phyloP scores from a whole-genome alignment of 2,888 invertebrate genomes.

The Pycnomerus fuliginosus region DNA sequence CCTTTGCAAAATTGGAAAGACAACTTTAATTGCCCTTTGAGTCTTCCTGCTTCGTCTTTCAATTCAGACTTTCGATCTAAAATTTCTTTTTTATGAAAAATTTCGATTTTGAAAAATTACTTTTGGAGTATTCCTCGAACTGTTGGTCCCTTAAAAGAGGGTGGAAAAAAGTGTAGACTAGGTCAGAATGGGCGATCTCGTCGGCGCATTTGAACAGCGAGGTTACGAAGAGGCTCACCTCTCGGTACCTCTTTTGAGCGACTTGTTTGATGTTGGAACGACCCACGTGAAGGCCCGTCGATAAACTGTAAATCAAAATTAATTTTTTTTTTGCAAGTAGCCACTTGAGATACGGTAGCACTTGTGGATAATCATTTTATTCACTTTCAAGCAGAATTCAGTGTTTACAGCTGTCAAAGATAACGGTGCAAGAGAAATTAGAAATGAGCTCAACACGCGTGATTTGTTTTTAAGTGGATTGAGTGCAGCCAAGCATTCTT shows the following conservation, averaged over 20 bases:
- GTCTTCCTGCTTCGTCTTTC: conserved; percentile 46
- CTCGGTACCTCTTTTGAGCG: conserved; percentile 86
- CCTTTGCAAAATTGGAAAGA: conserved; percentile 75
- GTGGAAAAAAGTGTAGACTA: conserved; percentile 99
- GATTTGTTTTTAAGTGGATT: too few relatives aligned
- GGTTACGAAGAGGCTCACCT: conserved; percentile 85
- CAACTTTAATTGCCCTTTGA: conserved; percentile 75
- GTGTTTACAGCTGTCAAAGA: too few relatives aligned
- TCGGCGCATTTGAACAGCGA: conserved; percentile 84
- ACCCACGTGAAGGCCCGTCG: conserved; percentile 78
- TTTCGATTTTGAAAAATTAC: too few relatives aligned
- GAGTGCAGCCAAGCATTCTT: too few relatives aligned
- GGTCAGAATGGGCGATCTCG: conserved; percentile 93
- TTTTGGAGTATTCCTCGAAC: conserved; percentile 76
- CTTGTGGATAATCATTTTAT: too few relatives aligned
- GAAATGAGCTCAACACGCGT: too few relatives aligned
- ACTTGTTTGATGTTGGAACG: conserved; percentile 94
- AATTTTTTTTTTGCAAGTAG: too few relatives aligned
- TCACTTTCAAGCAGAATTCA: too few relatives aligned
- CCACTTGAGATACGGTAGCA: too few relatives aligned
- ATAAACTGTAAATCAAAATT: conserved; percentile 56
- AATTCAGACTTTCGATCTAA: conserved; percentile 47
- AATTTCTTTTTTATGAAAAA: too few relatives aligned
- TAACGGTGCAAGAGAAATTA: too few relatives aligned
- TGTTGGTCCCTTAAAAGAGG: conserved; percentile 92